Conservation (phyloP, 2,888 invertebrate species). For the Didymodactylos carnosus region DNA sequence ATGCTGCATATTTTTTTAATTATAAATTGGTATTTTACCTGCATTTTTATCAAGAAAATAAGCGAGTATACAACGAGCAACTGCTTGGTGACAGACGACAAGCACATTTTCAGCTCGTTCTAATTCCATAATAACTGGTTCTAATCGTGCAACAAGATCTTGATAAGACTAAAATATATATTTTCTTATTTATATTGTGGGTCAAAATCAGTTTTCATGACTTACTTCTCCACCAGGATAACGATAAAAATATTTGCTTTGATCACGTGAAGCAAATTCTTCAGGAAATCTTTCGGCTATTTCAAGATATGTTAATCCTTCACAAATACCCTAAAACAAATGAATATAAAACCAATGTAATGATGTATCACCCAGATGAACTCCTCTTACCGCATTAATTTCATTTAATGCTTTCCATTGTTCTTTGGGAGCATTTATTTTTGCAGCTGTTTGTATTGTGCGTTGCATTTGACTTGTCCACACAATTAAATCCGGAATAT, state of each 20-base stretch:
- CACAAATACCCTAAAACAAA: conserved; percentile 67
- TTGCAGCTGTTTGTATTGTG: conserved; percentile 74
- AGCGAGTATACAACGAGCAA: conserved; percentile 51
- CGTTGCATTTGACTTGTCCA: conserved; percentile 92
- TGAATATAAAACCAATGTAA: too few relatives aligned
- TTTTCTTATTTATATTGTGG: too few relatives aligned
- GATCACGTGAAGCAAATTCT: conserved; percentile 72
- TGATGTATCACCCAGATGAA: neutral
- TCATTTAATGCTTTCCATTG: conserved; percentile 96
- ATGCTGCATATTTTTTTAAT: neutral
- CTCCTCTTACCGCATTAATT: conserved; percentile 55
- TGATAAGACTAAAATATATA: conserved; percentile 53
- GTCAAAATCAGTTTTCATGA: too few relatives aligned
- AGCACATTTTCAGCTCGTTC: conserved; percentile 31
- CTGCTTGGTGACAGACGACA: conserved; percentile 68
- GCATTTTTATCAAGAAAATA: conserved; percentile 67
- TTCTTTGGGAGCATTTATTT: conserved; percentile 74
- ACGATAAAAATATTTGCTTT: conserved; percentile 59
- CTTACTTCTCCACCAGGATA: conserved; percentile 11
- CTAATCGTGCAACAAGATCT: conserved; percentile 68
- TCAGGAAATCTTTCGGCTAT: conserved; percentile 70
- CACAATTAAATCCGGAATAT: conserved; percentile 45
- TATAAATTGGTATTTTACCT: conserved; percentile 40
- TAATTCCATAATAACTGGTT: conserved; percentile 59
- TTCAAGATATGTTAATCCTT: conserved; percentile 77